Conservation (phyloP, 2,797 vertebrate genomes). For the Neostethus bicornis region DNA sequence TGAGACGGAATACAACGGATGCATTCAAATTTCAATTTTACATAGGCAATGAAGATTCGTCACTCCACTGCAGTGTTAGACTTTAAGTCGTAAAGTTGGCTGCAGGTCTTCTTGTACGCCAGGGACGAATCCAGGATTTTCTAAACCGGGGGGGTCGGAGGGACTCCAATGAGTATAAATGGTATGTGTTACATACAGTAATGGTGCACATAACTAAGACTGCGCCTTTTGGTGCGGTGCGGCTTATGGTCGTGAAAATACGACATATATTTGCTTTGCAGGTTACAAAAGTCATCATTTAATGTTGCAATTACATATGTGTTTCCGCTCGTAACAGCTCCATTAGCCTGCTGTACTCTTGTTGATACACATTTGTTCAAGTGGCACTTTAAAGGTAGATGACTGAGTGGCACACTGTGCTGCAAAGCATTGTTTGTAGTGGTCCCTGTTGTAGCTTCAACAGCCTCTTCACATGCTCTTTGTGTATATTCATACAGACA, state of each 20-base stretch:
- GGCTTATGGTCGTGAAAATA: constrained; percentile 3
- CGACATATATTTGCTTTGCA: constrained; percentile 13
- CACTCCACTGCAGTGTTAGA: no score
- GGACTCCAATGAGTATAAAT: no score
- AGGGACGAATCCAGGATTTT: no score
- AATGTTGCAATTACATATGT: constrained; percentile 25
- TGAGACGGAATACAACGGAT: background rate
- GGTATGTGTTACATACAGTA: no score
- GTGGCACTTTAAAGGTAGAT: constrained; percentile 49
- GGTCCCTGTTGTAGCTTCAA: constrained; percentile 47
- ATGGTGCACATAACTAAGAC: no score
- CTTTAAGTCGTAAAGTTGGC: no score
- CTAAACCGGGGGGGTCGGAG: no score
- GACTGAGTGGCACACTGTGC: constrained; percentile 33
- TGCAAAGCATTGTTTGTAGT: constrained; percentile 40
- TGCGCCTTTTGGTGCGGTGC: no score
- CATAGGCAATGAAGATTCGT: no score
- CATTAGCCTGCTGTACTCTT: constrained; percentile 38
- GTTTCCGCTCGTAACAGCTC: constrained; percentile 45
- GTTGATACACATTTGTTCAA: constrained; percentile 51
- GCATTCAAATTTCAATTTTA: no score
- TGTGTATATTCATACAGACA: constrained; percentile 51
- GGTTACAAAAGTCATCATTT: constrained; percentile 18
- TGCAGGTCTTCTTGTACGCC: no score
- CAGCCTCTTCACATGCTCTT: constrained; percentile 33